These are phyloP conservation scores for Choloepus didactylus DNA, from an alignment of 2,797 vertebrate species.

Conservation along the genomic window DNA sequence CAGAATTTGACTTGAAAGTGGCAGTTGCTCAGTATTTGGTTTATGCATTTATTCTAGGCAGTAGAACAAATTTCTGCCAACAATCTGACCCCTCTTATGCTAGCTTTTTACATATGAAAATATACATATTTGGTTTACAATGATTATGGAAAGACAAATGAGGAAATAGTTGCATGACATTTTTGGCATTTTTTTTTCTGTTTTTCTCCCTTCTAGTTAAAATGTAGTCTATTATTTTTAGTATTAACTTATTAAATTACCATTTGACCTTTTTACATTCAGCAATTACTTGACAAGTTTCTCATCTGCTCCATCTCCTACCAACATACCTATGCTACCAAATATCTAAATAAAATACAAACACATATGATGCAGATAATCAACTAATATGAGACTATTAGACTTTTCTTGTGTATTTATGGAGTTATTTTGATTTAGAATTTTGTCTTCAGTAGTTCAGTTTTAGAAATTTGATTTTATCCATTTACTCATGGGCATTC, in stretches of 20 bases:
- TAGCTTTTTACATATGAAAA: constrained; percentile 32
- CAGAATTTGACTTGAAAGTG: constrained; percentile 86
- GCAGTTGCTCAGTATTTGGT: constrained; percentile 83
- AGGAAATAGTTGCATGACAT: background rate
- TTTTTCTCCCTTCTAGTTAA: background rate
- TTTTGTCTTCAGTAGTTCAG: background rate
- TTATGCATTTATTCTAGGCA: constrained; percentile 83
- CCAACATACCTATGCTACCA: background rate
- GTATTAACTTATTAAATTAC: constrained; percentile 25
- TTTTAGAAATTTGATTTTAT: background rate
- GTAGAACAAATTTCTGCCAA: background rate
- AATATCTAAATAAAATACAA: background rate
- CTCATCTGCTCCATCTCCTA: background rate
- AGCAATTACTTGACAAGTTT: constrained; percentile 24
- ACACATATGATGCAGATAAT: background rate
- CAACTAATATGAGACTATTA: background rate
- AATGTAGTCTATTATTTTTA: background rate
- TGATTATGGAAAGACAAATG: constrained; percentile 4
- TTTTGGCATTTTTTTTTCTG: background rate
- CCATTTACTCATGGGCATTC: background rate
- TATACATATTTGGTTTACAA: background rate
- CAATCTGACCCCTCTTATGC: background rate
- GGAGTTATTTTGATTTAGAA: constrained; percentile 27
- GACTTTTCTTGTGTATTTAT: background rate
- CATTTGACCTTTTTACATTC: background rate